Conservation (phyloP, 2,888 invertebrate species). For the Helobdella robusta region DNA sequence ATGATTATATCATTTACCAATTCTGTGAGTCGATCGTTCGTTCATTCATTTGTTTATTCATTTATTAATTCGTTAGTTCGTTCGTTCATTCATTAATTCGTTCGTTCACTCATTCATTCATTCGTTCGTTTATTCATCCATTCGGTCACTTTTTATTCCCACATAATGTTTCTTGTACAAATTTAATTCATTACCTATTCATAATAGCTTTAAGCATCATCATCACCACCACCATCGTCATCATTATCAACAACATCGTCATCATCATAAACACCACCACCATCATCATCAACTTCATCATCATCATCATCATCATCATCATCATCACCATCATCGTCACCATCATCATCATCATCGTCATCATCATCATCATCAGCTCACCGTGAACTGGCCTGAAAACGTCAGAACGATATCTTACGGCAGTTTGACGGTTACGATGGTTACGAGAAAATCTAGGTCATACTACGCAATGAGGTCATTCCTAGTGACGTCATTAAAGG, state of each 20-base stretch:
- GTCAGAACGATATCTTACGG: constrained; percentile 1
- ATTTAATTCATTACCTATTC: too few species aligned
- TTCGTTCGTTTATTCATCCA: too few species aligned
- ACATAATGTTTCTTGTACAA: too few species aligned
- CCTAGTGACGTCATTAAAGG: background rate
- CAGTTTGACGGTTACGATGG: background rate
- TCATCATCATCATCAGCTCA: background rate
- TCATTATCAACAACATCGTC: too few species aligned
- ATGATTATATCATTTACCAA: background rate
- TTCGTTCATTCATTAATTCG: background rate
- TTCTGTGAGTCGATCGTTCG: background rate
- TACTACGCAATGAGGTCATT: background rate
- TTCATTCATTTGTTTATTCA: background rate
- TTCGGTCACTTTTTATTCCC: too few species aligned
- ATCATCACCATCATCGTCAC: background rate
- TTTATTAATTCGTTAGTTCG: background rate
- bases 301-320: background rate
- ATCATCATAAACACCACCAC: too few species aligned
- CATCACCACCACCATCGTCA: too few species aligned
- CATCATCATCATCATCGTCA: background rate
- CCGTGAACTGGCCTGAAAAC: background rate
- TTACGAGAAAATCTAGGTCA: background rate
- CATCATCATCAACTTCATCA: too few species aligned
- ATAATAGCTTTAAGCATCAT: too few species aligned
- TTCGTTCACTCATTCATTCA: too few species aligned